Conservation (phyloP, 2,113 vertebrate genomes). For the Rostratula benghalensis region DNA sequence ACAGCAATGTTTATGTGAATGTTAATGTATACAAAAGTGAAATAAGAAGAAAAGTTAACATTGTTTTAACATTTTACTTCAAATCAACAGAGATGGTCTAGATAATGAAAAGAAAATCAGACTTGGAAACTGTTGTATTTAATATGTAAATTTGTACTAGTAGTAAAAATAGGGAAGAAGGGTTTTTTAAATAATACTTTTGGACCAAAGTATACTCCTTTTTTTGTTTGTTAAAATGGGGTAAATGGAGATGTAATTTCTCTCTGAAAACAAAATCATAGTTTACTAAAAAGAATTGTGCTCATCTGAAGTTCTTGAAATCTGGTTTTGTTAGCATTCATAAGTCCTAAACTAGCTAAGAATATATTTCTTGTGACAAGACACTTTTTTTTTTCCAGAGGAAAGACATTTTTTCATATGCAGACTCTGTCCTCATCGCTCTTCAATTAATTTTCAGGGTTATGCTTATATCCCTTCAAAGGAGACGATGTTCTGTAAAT, state of each 20-base stretch:
- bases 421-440: neutral
- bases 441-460: neutral
- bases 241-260: neutral
- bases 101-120: neutral
- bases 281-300: neutral
- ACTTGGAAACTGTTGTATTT: neutral
- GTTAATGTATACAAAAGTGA: neutral
- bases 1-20: neutral
- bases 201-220: neutral
- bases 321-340: neutral
- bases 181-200: neutral
- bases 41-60: neutral
- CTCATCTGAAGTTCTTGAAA: neutral
- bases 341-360: neutral
- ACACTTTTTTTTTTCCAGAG: neutral
- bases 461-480: neutral
- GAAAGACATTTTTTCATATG: neutral
- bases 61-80: neutral
- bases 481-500: neutral
- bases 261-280: neutral
- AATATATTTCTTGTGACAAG: neutral
- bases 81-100: neutral
- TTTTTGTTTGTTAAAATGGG: neutral
- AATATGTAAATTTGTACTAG: neutral
- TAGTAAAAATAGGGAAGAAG: neutral